Evolutionary conservation across 2,888 invertebrate species (phyloP).

Genomic region (Congeria kusceri): DNA sequence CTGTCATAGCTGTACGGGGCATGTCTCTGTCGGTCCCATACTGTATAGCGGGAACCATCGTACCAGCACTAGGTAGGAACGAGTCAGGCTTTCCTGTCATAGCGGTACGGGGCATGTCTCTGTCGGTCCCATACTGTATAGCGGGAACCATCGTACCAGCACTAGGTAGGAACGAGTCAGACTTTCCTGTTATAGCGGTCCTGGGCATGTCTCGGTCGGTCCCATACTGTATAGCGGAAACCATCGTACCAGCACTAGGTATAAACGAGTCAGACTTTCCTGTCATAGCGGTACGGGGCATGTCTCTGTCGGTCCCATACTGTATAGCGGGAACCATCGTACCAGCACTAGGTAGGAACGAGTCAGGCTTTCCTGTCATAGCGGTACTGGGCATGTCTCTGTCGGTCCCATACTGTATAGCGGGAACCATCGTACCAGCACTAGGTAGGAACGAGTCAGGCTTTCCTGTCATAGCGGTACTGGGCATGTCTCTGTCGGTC

Average conservation of each 20-base stretch:
- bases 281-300: conserved; percentile 94
- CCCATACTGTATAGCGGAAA: conserved; percentile 96
- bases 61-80: conserved; percentile 86
- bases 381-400: conserved; percentile 95
- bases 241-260: conserved; percentile 86
- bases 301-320: conserved; percentile 97
- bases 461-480: conserved; percentile 94
- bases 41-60: conserved; percentile 91
- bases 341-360: conserved; percentile 86
- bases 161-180: conserved; percentile 85
- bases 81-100: conserved; percentile 96
- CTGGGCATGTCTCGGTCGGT: conserved; percentile 95
- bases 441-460: conserved; percentile 87
- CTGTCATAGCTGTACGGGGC: conserved; percentile 95
- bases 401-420: conserved; percentile 96
- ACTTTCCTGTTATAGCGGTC: conserved; percentile 94
- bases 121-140: conserved; percentile 96
- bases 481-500: conserved; percentile 95
- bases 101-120: conserved; percentile 93
- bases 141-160: conserved; percentile 89
- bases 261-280: no score
- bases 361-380: conserved; percentile 95
- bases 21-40: conserved; percentile 97
- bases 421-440: conserved; percentile 88
- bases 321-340: conserved; percentile 91